These are phyloP conservation scores for Echinarachnius parma DNA, from an alignment of 53 echinoderm and acorn worm genomes.

Conservation along the genomic window DNA sequence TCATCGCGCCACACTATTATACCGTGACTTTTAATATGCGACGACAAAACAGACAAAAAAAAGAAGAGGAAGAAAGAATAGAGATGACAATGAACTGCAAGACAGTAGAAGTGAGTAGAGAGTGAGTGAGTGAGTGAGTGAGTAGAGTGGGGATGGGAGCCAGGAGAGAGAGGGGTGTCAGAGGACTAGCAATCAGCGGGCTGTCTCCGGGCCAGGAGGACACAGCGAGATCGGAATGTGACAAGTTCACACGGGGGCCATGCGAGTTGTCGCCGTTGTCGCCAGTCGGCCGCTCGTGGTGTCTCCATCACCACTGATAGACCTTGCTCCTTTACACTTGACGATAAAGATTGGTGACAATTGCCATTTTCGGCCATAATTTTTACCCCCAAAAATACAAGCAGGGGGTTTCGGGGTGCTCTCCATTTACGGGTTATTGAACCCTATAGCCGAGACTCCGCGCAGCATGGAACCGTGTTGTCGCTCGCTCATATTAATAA, in stretches of 20 bases:
- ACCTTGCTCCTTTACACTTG: constrained; percentile 31
- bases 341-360: constrained; percentile 44
- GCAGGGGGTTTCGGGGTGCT: no score
- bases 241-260: constrained; percentile 38
- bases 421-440: constrained; percentile 26
- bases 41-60: not conserved
- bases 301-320: not conserved
- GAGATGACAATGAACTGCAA: not conserved
- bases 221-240: constrained; percentile 36
- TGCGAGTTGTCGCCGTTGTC: constrained; percentile 20
- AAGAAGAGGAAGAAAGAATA: not conserved
- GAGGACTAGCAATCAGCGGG: not conserved
- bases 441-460: constrained; percentile 9
- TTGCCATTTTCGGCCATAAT: constrained; percentile 45
- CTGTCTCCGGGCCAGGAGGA: constrained; percentile 5
- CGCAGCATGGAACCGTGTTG: no score
- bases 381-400: constrained; percentile 36
- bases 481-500: no score
- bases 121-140: not conserved
- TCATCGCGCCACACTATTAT: no score
- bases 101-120: not conserved
- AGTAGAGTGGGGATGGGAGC: no score
- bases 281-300: constrained; percentile 10
- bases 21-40: no score
- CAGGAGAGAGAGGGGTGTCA: not conserved